phyloP scores from a whole-genome alignment of 2,888 invertebrate genomes.

The Muscina levida region DNA sequence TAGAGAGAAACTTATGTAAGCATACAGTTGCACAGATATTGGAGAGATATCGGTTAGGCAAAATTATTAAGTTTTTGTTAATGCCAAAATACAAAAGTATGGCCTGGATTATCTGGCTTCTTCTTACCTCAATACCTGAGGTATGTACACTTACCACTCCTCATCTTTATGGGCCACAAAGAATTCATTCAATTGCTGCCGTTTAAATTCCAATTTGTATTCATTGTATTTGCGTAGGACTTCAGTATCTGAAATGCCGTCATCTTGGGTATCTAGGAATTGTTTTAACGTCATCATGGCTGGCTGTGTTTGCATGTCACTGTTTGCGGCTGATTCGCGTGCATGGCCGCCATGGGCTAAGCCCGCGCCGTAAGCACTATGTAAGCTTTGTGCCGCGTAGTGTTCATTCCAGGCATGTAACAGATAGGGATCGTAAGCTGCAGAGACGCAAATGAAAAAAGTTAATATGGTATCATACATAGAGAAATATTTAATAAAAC shows the following conservation, averaged over 20 bases:
- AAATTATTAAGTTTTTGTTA: constrained; percentile 41
- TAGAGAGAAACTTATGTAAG: constrained; percentile 78
- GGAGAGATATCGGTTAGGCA: constrained; percentile 44
- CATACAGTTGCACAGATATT: constrained; percentile 66
- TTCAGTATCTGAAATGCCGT: constrained; percentile 97
- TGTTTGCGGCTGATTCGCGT: constrained; percentile 72
- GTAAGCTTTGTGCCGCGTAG: constrained; percentile 76
- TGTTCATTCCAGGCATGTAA: constrained; percentile 79
- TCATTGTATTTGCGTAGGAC: constrained; percentile 98
- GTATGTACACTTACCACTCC: constrained; percentile 91
- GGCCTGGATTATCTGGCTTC: background rate
- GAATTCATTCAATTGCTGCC: constrained; percentile 98
- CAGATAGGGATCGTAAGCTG: constrained; percentile 79
- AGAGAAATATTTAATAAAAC: background rate
- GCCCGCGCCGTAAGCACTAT: constrained; percentile 71
- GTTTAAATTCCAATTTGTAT: constrained; percentile 97
- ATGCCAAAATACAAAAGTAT: background rate
- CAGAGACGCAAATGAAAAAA: background rate
- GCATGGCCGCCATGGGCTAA: constrained; percentile 70
- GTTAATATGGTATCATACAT: background rate
- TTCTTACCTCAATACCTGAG: background rate
- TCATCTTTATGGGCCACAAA: constrained; percentile 99
- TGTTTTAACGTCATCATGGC: constrained; percentile 98
- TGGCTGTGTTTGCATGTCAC: constrained; percentile 87
- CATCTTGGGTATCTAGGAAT: constrained; percentile 97